Evolutionary conservation across 2,113 vertebrate species (phyloP).

Genomic region (Indri indri): DNA sequence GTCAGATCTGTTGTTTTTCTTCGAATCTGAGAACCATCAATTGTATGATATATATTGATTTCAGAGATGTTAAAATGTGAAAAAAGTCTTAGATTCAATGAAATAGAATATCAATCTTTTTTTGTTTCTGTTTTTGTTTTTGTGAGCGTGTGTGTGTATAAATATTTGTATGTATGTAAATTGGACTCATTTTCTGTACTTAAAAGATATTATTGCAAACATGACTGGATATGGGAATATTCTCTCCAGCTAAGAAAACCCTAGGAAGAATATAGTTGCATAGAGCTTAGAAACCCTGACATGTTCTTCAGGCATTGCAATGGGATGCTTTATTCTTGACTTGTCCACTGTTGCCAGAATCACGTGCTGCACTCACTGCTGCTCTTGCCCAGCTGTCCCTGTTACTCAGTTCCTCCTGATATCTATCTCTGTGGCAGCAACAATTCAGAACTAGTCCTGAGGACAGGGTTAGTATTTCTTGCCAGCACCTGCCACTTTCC

Average conservation of each 20-base stretch:
- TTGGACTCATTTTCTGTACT: conserved; percentile 5
- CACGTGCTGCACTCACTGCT: not conserved
- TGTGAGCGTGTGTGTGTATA: not conserved
- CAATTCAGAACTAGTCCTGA: not conserved
- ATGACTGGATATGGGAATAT: not conserved
- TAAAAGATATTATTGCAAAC: not conserved
- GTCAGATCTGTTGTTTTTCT: not conserved
- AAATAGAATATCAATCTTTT: conserved; percentile 10
- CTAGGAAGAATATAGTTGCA: not conserved
- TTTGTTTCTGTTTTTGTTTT: not conserved
- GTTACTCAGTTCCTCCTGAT: not conserved
- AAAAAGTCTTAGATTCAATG: conserved; percentile 34
- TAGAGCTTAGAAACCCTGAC: not conserved
- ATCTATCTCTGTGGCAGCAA: not conserved
- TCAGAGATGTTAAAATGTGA: not conserved
- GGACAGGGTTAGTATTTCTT: not conserved
- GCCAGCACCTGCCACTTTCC: not conserved
- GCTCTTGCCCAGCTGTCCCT: not conserved
- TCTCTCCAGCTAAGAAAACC: not conserved
- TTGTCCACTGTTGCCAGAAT: not conserved
- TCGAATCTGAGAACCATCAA: not conserved
- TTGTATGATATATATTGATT: conserved; percentile 15
- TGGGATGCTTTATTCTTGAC: not conserved
- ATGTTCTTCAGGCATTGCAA: not conserved
- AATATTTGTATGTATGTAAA: not conserved